Base-by-base conservation (phyloP, 2,113 vertebrate species). In the Anguilla japonica region DNA sequence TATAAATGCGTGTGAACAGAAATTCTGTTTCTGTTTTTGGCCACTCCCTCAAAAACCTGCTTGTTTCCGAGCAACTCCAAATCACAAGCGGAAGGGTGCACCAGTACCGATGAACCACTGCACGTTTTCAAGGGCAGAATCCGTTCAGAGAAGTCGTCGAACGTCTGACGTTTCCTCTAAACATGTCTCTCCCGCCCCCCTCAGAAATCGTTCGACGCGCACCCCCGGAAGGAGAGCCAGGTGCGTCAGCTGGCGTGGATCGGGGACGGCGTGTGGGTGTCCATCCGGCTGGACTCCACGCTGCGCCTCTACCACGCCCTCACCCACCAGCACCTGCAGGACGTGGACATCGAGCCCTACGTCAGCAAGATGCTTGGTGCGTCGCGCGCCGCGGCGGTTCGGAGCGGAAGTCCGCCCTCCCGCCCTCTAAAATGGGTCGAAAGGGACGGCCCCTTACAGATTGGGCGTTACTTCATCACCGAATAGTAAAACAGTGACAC, bases 301-400 rank as follows among this genome's bases (percentile, higher is more conserved):
- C 94, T 99, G 71, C 95, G 98, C 88, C 94, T 99, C 53, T 99
- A 99, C 91, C 98, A 99, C 0, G 98, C 98, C 1, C 98, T 98
- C 94, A 99, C 97, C 87, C 98, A 97, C 88, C 98, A 99, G 89
- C 98, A 99, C 87, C 96, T 99, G 80, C 98, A 99, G 89, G 98
- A 99, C 0, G 98, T 99, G 34, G 98, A 99, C 94, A 99, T 99
- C 0, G 98, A 99, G 89, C 98, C 98, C 78, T 99, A 99, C 0
- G 98, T 99, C 96, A 99, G 98, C 96, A 99, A 99, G 93, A 99
- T 99, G 98, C 93, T 99, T 41, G 98, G 98, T 99, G 91, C 92
- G 91, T 11, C 1, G 60, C 60, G 0, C 34, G 7, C 15, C 4
- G 20, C 60, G 18, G 4, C 1, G 60, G 14, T 20, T 46, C 43